These are phyloP conservation scores for Nematopogon swammerdamellus DNA, from an alignment of 2,888 invertebrate species.

Conservation along the genomic window DNA sequence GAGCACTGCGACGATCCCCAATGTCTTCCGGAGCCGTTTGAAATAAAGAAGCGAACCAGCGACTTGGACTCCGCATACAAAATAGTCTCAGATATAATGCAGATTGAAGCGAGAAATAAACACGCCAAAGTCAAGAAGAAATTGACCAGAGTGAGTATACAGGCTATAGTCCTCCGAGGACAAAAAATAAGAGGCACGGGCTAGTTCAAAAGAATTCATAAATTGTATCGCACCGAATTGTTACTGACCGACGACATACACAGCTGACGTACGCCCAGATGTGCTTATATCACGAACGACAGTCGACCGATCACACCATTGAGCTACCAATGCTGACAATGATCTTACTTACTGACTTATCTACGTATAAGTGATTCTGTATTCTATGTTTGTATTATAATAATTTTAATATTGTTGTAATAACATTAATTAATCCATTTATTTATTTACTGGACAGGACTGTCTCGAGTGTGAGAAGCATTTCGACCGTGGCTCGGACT, in stretches of 20 bases:
- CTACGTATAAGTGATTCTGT: too few species aligned
- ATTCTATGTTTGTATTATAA: slow-evolving; percentile 4
- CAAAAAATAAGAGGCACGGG: too few species aligned
- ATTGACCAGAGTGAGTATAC: not conserved
- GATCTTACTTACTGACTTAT: too few species aligned
- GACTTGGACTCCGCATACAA: not conserved
- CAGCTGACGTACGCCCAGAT: too few species aligned
- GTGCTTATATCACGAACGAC: too few species aligned
- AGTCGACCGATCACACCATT: too few species aligned
- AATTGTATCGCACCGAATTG: too few species aligned
- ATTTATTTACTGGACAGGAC: slow-evolving; percentile 18
- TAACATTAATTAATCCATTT: not conserved
- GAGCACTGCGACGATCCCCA: not conserved
- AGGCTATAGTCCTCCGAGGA: too few species aligned
- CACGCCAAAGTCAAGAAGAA: not conserved
- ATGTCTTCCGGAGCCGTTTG: not conserved
- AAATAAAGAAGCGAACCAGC: not conserved
- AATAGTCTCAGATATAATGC: not conserved
- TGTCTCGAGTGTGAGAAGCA: slow-evolving; percentile 38
- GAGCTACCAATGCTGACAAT: too few species aligned
- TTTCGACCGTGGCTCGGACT: slow-evolving; percentile 40
- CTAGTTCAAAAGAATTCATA: too few species aligned
- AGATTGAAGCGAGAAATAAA: not conserved
- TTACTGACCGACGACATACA: too few species aligned
- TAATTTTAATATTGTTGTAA: not conserved